Base-by-base conservation (phyloP, 2,797 vertebrate genomes). In the Mastacembelus armatus region DNA sequence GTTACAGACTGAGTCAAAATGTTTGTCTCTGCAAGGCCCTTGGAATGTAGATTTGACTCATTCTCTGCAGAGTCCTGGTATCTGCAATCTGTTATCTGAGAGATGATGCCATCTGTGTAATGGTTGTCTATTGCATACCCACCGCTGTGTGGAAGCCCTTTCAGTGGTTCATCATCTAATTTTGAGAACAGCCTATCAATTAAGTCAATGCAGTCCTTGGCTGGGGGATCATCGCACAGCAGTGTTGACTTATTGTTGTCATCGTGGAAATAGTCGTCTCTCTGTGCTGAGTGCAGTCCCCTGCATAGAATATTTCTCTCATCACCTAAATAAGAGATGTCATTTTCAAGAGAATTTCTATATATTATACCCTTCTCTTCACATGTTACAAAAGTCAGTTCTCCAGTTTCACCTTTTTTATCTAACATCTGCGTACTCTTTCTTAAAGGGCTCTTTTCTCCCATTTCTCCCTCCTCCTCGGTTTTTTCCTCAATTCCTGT, bases 401-500 rank as follows among this genome's bases (percentile, higher is more conserved):
- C 71, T 43, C 39, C 63, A 45, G n/a, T 69, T 70, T 77, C 55
- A 12, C 50, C 32, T 64, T 58, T 79, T 2, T 56, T 71, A 36
- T 72, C 63, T 22, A 48, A 63, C 12, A 52, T 55, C 22, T 80
- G 66, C 35, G 32, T 56, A 38, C 45, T 69, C 6, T 84, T 85
- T 74, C 48, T 83, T 16, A 83, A 65, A 10, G 83, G 84, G 48
- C 78, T 84, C 69, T 88, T 91, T 50, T 84, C 76, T 56, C 79
- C 69, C 10, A 44, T 45, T 49, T 88, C 91, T 32, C 77, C 81
- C 45, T 94, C 93, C 10, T 95, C 93, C 54, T 94, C 94, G 7
- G 80, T 93, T 65, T 91, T 94, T 57, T 95, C 94, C 61, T 94
- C 93, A 57, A 95, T 95, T 50, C 92, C 94, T 2, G 82, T 92